Base-by-base conservation (phyloP, 2,113 vertebrate genomes). In the Xyliphius kryptos region DNA sequence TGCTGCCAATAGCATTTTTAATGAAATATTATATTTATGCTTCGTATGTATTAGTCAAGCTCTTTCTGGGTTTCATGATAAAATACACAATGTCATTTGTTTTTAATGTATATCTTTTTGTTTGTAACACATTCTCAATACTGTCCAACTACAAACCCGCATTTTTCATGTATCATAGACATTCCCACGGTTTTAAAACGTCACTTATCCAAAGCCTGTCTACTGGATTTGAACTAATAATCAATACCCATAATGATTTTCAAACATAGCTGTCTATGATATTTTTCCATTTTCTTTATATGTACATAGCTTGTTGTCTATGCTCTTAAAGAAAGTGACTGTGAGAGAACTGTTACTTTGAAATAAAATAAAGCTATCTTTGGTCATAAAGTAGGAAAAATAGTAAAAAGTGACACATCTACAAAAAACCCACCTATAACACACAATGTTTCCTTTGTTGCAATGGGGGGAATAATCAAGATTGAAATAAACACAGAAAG, bases 351-450 rank as follows among this genome's bases (percentile, higher is more conserved):
- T n/a, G n/a, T n/a, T n/a, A n/a, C n/a, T n/a, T n/a, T n/a, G n/a
- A 58, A 72, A 22, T 67, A 77, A 82, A 80, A 82, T 78, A 81
- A 79, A 75, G 84, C 84, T 78, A 84, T 95, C 92, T 97, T 97
- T 95, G 93, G 94, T 97, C 91, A 96, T 92, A 88, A 87, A 81
- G 87, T 89, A 77, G 40, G 40, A 85, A n/a, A n/a, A n/a, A n/a
- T n/a, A n/a, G n/a, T n/a, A n/a, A 81, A 86, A 80, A 85, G 60
- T 58, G 80, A n/a, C n/a, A n/a, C n/a, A n/a, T n/a, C 83, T 79
- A 71, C 71, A 74, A 53, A 43, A 65, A 50, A n/a, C 67, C 51
- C 50, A 69, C 76, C 56, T 64, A 64, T 67, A 64, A 63, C 58
- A 67, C 70, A 56, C n/a, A 19, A n/a, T n/a, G n/a, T n/a, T n/a